A percentile compares a stretch with the other conserved stretches of the same genome.
phyloP scores from a whole-genome alignment of 2,888 invertebrate genomes.

The Parnassius mnemosyne region DNA sequence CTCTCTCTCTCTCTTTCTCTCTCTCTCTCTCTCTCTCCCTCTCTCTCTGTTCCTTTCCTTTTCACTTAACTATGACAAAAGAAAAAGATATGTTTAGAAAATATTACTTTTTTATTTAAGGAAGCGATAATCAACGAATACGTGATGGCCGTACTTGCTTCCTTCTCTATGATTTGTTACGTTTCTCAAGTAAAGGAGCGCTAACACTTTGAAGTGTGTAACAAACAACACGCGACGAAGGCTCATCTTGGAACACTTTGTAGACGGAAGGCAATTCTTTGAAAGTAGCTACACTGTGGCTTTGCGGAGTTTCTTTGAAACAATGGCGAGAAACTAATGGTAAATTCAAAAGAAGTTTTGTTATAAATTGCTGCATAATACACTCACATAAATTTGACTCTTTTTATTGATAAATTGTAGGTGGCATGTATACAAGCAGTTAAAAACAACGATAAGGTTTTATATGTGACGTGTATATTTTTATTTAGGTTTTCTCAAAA shows the following conservation, averaged over 20 bases:
- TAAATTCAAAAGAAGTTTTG: constrained; percentile 19
- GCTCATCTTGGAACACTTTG: constrained; percentile 54
- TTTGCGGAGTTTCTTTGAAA: constrained; percentile 41
- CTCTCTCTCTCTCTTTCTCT: too few species aligned
- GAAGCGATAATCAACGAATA: too few species aligned
- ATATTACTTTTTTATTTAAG: too few species aligned
- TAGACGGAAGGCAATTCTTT: constrained; percentile 48
- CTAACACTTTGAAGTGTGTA: constrained; percentile 45
- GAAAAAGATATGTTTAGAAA: too few species aligned
- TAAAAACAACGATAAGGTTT: too few species aligned
- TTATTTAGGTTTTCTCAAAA: too few species aligned
- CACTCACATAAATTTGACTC: neutral
- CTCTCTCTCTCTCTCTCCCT: too few species aligned
- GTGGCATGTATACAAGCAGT: neutral
- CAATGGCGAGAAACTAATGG: constrained; percentile 35
- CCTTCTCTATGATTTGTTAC: constrained; percentile 17
- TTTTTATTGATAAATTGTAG: neutral
- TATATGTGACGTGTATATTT: too few species aligned
- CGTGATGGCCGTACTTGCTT: neutral
- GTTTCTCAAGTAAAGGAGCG: constrained; percentile 33
- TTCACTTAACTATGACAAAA: neutral
- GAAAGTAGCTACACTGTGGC: constrained; percentile 45
- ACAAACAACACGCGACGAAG: constrained; percentile 28
- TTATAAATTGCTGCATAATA: constrained; percentile 17
- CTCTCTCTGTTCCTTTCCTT: neutral